phyloP scores from a whole-genome alignment of 2,113 vertebrate species.

The Leucopsar rothschildi region DNA sequence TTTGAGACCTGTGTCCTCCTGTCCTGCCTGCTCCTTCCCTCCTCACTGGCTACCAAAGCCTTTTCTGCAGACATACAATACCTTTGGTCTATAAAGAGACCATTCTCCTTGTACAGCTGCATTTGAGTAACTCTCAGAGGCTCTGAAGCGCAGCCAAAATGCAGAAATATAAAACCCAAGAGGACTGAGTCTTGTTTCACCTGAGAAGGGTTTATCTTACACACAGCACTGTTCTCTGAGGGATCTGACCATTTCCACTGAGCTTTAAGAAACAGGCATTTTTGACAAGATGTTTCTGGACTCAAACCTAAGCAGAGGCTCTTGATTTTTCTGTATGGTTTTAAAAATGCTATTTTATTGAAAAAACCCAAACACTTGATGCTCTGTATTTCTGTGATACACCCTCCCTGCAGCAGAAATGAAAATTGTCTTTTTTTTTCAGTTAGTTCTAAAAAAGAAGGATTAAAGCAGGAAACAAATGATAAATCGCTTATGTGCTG shows the following conservation, averaged over 20 bases:
- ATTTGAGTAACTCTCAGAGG: neutral
- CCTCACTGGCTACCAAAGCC: neutral
- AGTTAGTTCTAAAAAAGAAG: neutral
- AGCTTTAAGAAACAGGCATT: neutral
- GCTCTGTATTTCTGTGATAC: neutral
- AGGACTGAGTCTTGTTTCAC: slow-evolving; percentile 24
- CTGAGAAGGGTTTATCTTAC: neutral
- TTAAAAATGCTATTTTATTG: neutral
- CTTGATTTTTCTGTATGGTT: neutral
- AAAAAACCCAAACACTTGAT: neutral
- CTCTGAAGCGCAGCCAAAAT: slow-evolving; percentile 40
- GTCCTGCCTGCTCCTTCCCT: neutral
- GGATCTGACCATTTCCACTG: neutral
- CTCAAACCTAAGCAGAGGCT: neutral
- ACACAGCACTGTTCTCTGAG: neutral
- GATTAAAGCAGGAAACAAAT: neutral
- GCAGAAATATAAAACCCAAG: slow-evolving; percentile 47
- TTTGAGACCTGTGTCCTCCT: neutral
- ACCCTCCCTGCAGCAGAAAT: neutral
- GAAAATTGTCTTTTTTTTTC: neutral
- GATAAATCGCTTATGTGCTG: neutral
- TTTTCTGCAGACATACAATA: slow-evolving; percentile 25
- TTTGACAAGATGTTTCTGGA: neutral
- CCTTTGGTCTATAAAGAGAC: slow-evolving; percentile 15
- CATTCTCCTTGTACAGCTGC: slow-evolving; percentile 43